A percentile compares a stretch with the other conserved stretches of the same genome.
Evolutionary conservation across 2,113 vertebrate genomes (phyloP).

Genomic region (human (Homo sapiens)): GRCh38 chr14:102606001-102606500

Average conservation of each 20-base stretch:
- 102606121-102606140: too few species aligned
- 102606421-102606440: neutral
- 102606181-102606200: too few species aligned
- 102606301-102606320: neutral
- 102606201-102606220: too few species aligned
- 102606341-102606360: neutral
- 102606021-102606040: too few species aligned
- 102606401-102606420: neutral
- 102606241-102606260: neutral
- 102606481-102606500: neutral
- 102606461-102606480: neutral
- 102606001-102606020: too few species aligned
- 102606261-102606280: neutral
- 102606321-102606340: neutral
- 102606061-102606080: too few species aligned
- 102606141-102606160: too few species aligned
- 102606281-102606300: neutral
- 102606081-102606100: too few species aligned
- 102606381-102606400: neutral
- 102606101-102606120: too few species aligned
- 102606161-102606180: too few species aligned
- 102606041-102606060: too few species aligned
- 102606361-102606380: neutral
- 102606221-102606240: neutral
- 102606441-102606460: neutral